phyloP scores from a whole-genome alignment of 2,797 vertebrate genomes.

The Chaetodon trifasciatus region DNA sequence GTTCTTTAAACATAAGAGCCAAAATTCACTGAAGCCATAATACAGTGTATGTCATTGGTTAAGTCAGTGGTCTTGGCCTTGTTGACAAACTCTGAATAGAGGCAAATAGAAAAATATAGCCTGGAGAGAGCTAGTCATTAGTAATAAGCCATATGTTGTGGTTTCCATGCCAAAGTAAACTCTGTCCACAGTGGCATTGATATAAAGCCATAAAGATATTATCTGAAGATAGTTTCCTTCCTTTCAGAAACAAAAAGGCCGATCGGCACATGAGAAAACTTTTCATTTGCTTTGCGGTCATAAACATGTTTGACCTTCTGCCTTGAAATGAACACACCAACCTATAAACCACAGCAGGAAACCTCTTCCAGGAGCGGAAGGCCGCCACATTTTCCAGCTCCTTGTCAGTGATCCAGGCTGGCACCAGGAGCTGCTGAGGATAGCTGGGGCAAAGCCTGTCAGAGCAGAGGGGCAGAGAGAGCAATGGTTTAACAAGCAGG shows the following conservation, averaged over 20 bases:
- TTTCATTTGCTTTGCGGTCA: conserved; percentile 8
- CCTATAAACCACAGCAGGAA: conserved; percentile 97
- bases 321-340: conserved; percentile 77
- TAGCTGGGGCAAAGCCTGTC: conserved; percentile 96
- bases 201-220: conserved; percentile 19
- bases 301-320: conserved; percentile 25
- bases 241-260: conserved; percentile 19
- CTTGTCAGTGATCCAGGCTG: conserved; percentile 98
- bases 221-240: conserved; percentile 13
- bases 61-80: background rate
- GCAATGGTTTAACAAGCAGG: conserved; percentile 25
- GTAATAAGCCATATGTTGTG: conserved; percentile 3
- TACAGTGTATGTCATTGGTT: background rate
- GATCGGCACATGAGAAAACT: background rate
- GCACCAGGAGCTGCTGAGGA: conserved; percentile 96
- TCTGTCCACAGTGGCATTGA: background rate
- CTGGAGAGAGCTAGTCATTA: conserved; percentile 10
- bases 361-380: conserved; percentile 98
- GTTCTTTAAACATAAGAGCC: conserved; percentile 2
- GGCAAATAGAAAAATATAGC: background rate
- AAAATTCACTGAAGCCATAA: background rate
- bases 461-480: conserved; percentile 33
- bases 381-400: conserved; percentile 96
- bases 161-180: conserved; percentile 15
- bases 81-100: background rate